Conservation (phyloP, 2,113 vertebrate genomes). For the Danionella cerebrum region DNA sequence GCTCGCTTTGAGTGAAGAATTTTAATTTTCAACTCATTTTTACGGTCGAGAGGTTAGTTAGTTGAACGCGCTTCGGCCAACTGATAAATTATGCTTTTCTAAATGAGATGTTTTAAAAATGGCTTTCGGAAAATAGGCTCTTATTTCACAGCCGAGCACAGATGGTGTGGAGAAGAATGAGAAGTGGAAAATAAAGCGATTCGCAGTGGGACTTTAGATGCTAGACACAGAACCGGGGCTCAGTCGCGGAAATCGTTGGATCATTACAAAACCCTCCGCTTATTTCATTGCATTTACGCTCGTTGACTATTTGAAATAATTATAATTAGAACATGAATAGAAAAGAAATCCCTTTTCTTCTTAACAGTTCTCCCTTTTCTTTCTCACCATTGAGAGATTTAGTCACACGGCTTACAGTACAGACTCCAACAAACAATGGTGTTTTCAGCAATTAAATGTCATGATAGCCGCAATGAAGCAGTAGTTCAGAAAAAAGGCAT, state of each 20-base stretch:
- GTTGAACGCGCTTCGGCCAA: conserved; percentile 12
- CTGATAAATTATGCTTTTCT: conserved; percentile 17
- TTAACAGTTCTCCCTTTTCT: neutral
- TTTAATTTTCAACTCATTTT: conserved; percentile 8
- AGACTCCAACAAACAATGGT: too few species aligned
- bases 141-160: neutral
- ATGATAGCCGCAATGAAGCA: too few species aligned
- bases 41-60: conserved; percentile 15
- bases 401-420: too few species aligned
- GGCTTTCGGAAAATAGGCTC: conserved; percentile 9
- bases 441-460: too few species aligned
- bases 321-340: neutral
- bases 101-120: conserved; percentile 28
- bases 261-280: neutral
- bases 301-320: neutral
- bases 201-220: neutral
- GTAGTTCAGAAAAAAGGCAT: too few species aligned
- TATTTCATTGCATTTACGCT: neutral
- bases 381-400: too few species aligned
- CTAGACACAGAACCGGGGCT: neutral
- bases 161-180: neutral
- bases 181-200: neutral
- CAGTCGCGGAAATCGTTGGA: neutral
- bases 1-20: conserved; percentile 5
- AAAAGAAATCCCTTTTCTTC: neutral